Evolutionary conservation across 2,113 vertebrate genomes (phyloP), one percentile per base, ranked within the genome.

Genomic region (Nematolebias whitei): DNA sequence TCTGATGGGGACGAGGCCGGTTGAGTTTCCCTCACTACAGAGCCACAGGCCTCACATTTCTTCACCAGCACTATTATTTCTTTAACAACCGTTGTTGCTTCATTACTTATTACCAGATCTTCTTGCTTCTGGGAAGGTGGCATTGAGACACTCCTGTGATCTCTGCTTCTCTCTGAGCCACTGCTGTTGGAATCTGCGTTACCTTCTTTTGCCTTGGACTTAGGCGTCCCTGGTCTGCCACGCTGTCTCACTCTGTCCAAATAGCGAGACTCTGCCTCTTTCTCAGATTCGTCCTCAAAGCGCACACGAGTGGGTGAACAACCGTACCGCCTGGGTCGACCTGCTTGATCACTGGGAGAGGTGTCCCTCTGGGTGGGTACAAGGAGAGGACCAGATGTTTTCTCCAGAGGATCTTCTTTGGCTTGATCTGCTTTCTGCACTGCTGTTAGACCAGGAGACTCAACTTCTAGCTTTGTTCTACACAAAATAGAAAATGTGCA

Each of bases 231-330:
- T 2, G 90, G 82, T 19, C 88, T 87, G 44, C 88, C 93, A 8
- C 93, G 93, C 81, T 94, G 92, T 74, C 91, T 92, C 69, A 94
- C 83, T 61, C 94, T 87, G 56, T 96, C 94, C 85, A 93, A 76
- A 80, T 96, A 95, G 3, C 95, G 94, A 51, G 85, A 93, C 83
- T 96, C 94, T 0, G 93, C 95, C 6, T 96, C 96, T 0, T 91
- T 90, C 74, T 93, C 93, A 0, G 96, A 97, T 80, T 98, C 95
- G 10, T 97, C 95, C 72, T 97, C 94, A 0, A 97, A 97, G 69
- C 95, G 94, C 9, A 97, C 95, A 0, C 92, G 91, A 16, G 96
- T 96, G 0, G 92, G 93, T 0, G 93, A 95, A 2, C 88, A 84
- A 12, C 92, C 93, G 2, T 91, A 93, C 0, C 92, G 85, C 49